Evolutionary conservation across 1,140 invertebrate genomes (phyloP), one percentile per base, ranked within the genome.

Genomic region (Macrostomum lignano): DNA sequence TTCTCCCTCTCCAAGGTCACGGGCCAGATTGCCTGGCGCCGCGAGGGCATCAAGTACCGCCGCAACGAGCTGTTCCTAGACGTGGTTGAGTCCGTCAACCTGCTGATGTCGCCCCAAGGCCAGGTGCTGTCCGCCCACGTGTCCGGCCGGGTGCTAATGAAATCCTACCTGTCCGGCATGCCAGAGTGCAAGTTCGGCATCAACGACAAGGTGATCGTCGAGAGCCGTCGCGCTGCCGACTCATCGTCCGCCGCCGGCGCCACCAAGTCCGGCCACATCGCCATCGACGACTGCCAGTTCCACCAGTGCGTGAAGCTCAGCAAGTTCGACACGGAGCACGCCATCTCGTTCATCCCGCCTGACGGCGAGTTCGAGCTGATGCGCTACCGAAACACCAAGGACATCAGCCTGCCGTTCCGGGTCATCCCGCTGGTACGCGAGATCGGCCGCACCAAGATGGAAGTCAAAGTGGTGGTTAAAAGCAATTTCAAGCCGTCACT

Each of bases 111-210:
- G 13, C 17, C 49, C 63, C 34, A 45, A 76, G 73, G 88, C 38
- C 91, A 98, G 67, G 86, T 98, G 11, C 60, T 98, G 19, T 93
- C 82, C 21, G 86, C 91, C 31, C 88, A 98, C 53, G 91, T 99
- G 15, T 88, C 91, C 38, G 91, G 91, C 21, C 91, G 91, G 55
- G 84, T 99, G 23, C 77, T 96, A 1, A 98, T 99, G 88, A 99
- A 98, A 58, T 91, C 82, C 0, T 98, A 94, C 52, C 60, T 99
- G 17, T 93, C 82, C 23, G 91, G 91, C 17, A 99, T 98, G 91
- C 91, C 91, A 0, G 91, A 98, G 55, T 98, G 91, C 61, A 98
- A 98, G 63, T 98, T 98, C 62, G 91, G 91, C 10, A 96, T 98
- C 45, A 98, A 98, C 49, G 91, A 98, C 49, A 98, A 96, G 60